Evolutionary conservation across 64 coral and sea anemone species (phyloP), one percentile per base, ranked within the genome.

Genomic region (Pocillopora damicornis): DNA sequence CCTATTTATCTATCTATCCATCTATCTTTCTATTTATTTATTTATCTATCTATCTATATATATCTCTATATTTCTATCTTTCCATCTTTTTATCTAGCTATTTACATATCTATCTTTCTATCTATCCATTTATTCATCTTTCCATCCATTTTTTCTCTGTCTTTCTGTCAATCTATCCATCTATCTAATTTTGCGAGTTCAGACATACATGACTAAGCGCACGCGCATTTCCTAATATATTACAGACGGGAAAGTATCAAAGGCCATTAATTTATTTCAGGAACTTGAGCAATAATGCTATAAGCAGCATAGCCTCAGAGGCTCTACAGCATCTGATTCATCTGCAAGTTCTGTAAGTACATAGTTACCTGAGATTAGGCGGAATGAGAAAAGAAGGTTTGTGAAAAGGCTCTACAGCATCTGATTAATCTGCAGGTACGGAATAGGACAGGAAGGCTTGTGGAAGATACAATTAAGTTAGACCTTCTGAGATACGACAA

Each of bases 291-390:
- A 90, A 69, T 66, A 97, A 97, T 74, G 58, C n/a, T 20, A 97
- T 97, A 15, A 38, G 69, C 15, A 87, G 88, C 59, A 59, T 97
- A 60, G 36, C 94, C n/a, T 69, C 87, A 9, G 86, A 93, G 76
- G 74, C 94, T 30, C 86, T 97, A 26, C 91, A 87, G 73, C 57
- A 97, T 60, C 67, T 97, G 22, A 93, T 86, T 59, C 94, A 97
- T 76, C 79, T 96, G 37, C 42, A 96, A 90, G 91, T 96, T 22
- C 83, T 96, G 94, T 96, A 90, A 96, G 94, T 95, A 66, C 17
- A 10, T 22, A 1, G 61, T 23, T 5, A 5, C 30, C 30, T 22
- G 15, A 15, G 16, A 73, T 36, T 35, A 9, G 26, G 67, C 9
- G 18, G 1, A 37, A 23, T 66, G 7, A 51, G 42, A 51, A 4